Evolutionary conservation across 2,888 invertebrate genomes (phyloP), one percentile per base, ranked within the genome.

Genomic region (Catocala nupta): DNA sequence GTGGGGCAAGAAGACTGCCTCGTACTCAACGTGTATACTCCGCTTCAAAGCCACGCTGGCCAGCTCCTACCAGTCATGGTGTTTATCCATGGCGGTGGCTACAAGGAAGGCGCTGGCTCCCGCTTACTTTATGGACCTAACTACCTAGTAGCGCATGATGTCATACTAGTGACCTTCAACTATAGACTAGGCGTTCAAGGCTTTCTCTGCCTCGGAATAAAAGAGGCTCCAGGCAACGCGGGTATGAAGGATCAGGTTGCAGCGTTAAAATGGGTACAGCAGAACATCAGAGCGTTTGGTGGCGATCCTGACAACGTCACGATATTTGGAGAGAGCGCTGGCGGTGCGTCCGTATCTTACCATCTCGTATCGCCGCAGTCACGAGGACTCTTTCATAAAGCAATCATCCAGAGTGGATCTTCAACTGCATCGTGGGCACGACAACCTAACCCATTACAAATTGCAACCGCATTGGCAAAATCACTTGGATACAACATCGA

Each of bases 301-400:
- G 85, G 85, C 0, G 81, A 85, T 55, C 78, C 82, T 0, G 77
- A 81, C 1, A 81, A 83, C 47, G 80, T 85, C 0, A 84, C 85
- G 0, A 58, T 85, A 36, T 84, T 84, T 47, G 84, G 84, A 0
- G 83, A 84, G 49, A 84, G 84, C 47, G 84, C 83, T 36, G 84
- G 84, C 4, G 81, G 72, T 0, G 70, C 57, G 0, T 81, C 84
- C 0, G 78, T 80, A 0, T 82, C 84, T 0, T 79, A 73, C 36
- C 81, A 83, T 12, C 25, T 83, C 5, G 47, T 84, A 0, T 81
- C 84, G 4, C 76, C 77, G 5, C 71, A 75, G 71, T 80, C 84
- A 0, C 76, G 66, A 55, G 84, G 83, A 5, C 70, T 84, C 0
- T 84, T 84, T 55, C 78, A 82, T 39, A 80, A 73, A 62, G 84